Evolutionary conservation across 2,888 invertebrate species (phyloP).

Genomic region (Phania funesta): DNA sequence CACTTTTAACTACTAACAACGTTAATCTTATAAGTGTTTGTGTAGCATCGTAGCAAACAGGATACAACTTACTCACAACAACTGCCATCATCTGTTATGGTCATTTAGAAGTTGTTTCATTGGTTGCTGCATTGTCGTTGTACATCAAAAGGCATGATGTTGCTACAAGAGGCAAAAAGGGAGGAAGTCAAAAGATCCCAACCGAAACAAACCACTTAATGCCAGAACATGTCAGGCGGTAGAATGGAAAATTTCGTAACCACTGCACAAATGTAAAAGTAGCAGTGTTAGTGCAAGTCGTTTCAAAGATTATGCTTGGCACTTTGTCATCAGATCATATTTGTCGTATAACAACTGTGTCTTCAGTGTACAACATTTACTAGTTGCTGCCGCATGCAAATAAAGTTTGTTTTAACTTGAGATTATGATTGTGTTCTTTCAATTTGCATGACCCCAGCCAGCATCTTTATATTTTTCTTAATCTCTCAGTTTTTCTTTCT

Average conservation of each 20-base stretch:
- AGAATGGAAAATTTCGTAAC: background rate
- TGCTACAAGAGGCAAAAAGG: constrained; percentile 7
- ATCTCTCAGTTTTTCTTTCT: constrained; percentile 12
- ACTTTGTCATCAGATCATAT: constrained; percentile 43
- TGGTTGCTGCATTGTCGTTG: constrained; percentile 22
- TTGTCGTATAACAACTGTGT: constrained; percentile 7
- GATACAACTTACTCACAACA: constrained; percentile 8
- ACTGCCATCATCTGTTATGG: constrained; percentile 31
- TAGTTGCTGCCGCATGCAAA: background rate
- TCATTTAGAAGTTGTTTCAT: constrained; percentile 43
- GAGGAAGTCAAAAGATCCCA: background rate
- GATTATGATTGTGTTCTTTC: background rate
- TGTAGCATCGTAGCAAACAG: constrained; percentile 12
- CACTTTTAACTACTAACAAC: constrained; percentile 4
- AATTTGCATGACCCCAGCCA: constrained; percentile 7
- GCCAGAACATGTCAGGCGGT: constrained; percentile 25
- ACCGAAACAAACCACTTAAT: constrained; percentile 49
- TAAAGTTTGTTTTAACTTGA: background rate
- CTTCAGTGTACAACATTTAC: background rate
- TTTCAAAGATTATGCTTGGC: constrained; percentile 30
- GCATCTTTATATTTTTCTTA: background rate
- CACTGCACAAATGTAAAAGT: background rate
- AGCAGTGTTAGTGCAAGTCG: background rate
- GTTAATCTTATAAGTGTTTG: background rate
- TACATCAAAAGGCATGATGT: constrained; percentile 34